These are phyloP conservation scores for Mycalesis mineus DNA, from an alignment of 2,888 invertebrate species.

Conservation along the genomic window DNA sequence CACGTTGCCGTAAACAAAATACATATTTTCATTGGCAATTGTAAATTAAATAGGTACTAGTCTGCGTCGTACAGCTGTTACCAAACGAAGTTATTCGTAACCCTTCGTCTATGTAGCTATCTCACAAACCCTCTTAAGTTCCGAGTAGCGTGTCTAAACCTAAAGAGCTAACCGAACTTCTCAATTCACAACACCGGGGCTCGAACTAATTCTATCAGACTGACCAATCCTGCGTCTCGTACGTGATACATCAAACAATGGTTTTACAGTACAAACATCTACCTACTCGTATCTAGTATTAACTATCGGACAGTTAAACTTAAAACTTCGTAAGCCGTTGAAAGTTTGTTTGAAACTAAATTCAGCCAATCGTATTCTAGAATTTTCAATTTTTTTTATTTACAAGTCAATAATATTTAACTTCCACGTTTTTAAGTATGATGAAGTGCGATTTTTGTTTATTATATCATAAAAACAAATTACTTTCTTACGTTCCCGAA, in stretches of 20 bases:
- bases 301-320: neutral
- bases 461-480: too few species aligned
- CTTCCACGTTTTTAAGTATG: too few species aligned
- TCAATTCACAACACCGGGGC: slow-evolving; percentile 11
- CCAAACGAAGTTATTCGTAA: slow-evolving; percentile 7
- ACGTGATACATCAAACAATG: slow-evolving; percentile 12
- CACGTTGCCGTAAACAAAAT: too few species aligned
- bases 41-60: neutral
- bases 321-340: neutral
- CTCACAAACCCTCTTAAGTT: slow-evolving; percentile 9
- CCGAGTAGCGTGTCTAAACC: slow-evolving; percentile 15
- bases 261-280: neutral
- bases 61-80: neutral
- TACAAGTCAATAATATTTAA: neutral
- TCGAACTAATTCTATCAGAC: slow-evolving; percentile 23
- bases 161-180: slow-evolving; percentile 13
- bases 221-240: slow-evolving; percentile 13
- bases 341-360: neutral
- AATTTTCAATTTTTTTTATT: neutral
- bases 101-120: slow-evolving; percentile 2
- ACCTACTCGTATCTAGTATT: neutral
- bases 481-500: too few species aligned
- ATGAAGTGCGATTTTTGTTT: too few species aligned
- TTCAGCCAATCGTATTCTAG: neutral
- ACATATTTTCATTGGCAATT: neutral